phyloP scores from a whole-genome alignment of 2,113 vertebrate species.

The Ameiurus melas region DNA sequence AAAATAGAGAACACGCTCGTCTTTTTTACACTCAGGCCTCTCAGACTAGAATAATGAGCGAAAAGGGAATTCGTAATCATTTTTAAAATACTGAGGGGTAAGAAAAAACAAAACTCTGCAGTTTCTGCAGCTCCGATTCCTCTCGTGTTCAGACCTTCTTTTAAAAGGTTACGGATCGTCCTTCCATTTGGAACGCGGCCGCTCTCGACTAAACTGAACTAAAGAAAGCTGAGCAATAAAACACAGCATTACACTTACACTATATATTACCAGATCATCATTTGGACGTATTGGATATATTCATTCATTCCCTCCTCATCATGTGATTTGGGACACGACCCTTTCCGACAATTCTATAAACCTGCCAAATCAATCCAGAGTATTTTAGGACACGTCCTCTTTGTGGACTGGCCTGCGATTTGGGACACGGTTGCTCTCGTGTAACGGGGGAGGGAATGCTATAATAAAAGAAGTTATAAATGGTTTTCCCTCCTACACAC shows the following conservation, averaged over 20 bases:
- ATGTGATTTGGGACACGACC: neutral
- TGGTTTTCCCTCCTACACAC: neutral
- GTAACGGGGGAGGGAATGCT: neutral
- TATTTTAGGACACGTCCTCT: neutral
- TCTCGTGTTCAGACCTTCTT: too few species aligned
- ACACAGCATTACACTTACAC: neutral
- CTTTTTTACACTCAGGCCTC: neutral
- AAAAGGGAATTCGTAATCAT: neutral
- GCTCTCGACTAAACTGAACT: neutral
- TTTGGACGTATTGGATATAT: neutral
- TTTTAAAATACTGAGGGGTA: neutral
- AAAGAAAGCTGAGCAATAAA: neutral
- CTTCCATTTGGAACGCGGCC: neutral
- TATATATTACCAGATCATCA: neutral
- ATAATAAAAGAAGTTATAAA: neutral
- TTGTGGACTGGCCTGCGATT: neutral
- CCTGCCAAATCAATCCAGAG: neutral
- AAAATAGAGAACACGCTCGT: too few species aligned
- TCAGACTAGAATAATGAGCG: neutral
- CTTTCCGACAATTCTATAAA: neutral
- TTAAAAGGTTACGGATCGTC: too few species aligned
- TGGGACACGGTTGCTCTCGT: neutral
- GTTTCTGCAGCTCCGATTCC: neutral
- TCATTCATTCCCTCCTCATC: neutral
- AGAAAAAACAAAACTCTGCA: neutral